phyloP scores from a whole-genome alignment of 2,888 invertebrate species.

The Idaea straminata region DNA sequence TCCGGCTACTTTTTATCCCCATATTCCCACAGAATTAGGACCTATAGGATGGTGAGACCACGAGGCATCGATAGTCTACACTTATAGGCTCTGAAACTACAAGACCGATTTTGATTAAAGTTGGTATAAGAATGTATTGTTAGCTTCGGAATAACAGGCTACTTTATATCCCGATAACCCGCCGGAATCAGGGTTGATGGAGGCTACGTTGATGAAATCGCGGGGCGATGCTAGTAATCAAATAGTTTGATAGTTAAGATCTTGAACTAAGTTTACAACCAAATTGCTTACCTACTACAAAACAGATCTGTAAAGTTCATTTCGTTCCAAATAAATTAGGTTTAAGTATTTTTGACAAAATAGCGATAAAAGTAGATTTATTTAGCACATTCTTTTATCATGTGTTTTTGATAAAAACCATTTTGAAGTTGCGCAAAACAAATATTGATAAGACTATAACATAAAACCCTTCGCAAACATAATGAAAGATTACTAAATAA shows the following conservation, averaged over 20 bases:
- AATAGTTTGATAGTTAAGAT: too few relatives aligned
- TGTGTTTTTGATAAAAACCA: neutral
- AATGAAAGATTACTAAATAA: neutral
- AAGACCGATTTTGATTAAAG: neutral
- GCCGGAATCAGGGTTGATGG: neutral
- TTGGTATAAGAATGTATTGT: neutral
- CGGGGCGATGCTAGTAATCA: too few relatives aligned
- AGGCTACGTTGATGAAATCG: neutral
- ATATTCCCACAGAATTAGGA: too few relatives aligned
- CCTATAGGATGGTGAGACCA: too few relatives aligned
- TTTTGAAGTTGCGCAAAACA: neutral
- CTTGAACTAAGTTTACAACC: too few relatives aligned
- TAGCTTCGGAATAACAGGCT: neutral
- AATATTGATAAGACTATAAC: constrained; percentile 13
- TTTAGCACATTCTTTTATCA: neutral
- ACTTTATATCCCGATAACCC: neutral
- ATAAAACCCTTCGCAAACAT: neutral
- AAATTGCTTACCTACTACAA: too few relatives aligned
- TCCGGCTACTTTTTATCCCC: too few relatives aligned
- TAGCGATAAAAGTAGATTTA: neutral
- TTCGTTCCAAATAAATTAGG: neutral
- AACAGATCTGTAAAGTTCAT: too few relatives aligned
- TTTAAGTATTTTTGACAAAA: neutral
- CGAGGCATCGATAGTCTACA: too few relatives aligned
- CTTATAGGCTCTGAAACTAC: neutral